Percentiles rank a stretch among this genome's conserved stretches.
Conservation (phyloP, 2,113 vertebrate species). For the Mixornis gularis region DNA sequence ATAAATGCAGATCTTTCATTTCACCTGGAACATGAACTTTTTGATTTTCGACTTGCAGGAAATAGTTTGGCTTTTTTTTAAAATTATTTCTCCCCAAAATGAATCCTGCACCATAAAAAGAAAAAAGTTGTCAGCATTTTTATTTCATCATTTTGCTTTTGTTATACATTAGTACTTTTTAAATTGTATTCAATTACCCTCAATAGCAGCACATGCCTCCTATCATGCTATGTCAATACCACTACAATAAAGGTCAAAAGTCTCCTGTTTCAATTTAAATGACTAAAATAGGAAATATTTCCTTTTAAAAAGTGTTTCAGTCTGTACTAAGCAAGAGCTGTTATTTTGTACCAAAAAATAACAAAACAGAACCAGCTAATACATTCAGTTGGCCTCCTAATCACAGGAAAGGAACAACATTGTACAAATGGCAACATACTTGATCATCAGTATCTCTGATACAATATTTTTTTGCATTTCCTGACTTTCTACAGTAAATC, state of each 20-base stretch:
- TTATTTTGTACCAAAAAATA: background rate
- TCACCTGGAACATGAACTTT: background rate
- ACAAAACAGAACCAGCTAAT: background rate
- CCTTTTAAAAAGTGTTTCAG: background rate
- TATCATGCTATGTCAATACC: background rate
- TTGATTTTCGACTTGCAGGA: background rate
- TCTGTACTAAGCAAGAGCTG: background rate
- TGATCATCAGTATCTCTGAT: background rate
- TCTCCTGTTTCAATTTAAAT: conserved; percentile 9
- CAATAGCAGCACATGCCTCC: background rate
- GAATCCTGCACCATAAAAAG: background rate
- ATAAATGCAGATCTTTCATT: background rate
- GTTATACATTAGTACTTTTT: background rate
- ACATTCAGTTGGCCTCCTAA: background rate
- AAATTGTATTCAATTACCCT: background rate
- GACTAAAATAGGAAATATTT: background rate
- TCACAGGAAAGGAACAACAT: background rate
- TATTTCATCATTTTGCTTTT: background rate
- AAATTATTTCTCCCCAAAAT: background rate
- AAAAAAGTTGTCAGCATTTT: background rate
- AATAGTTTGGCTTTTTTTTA: background rate
- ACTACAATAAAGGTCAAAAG: background rate
- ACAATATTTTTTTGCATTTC: conserved; percentile 1
- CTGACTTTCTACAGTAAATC: conserved; percentile 1
- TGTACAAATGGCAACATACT: background rate